Conservation (phyloP, 2,888 invertebrate genomes). For the Acanthacorydalis orientalis region DNA sequence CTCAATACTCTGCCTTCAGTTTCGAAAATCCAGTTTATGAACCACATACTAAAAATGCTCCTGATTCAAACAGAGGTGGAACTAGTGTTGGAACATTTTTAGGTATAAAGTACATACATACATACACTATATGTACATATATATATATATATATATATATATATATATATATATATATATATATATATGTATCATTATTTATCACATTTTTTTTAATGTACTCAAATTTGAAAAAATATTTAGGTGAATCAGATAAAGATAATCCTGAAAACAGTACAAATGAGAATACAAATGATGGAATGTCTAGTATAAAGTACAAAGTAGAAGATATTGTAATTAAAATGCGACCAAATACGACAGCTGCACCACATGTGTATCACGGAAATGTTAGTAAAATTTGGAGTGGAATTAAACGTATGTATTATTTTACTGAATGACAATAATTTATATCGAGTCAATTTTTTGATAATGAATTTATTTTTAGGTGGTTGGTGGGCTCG, state of each 20-base stretch:
- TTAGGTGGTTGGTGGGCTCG: constrained; percentile 53
- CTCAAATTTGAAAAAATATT: background rate
- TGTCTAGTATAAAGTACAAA: constrained; percentile 44
- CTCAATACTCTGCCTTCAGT: constrained; percentile 46
- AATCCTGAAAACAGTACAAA: background rate
- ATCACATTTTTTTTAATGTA: no score
- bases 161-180: no score
- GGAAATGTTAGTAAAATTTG: constrained; percentile 28
- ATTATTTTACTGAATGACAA: background rate
- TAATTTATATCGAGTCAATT: no score
- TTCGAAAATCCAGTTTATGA: constrained; percentile 77
- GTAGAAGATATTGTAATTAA: constrained; percentile 61
- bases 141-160: no score
- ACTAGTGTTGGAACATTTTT: constrained; percentile 6
- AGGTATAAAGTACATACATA: background rate
- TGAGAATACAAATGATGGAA: constrained; percentile 16
- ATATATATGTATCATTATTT: no score
- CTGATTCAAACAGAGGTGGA: constrained; percentile 14
- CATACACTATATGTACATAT: no score
- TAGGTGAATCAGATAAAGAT: background rate
- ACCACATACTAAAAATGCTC: constrained; percentile 40
- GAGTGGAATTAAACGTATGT: constrained; percentile 33
- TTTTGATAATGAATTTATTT: constrained; percentile 11
- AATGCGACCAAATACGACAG: constrained; percentile 29
- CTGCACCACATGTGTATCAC: constrained; percentile 11